Base-by-base conservation (phyloP, 2,113 vertebrate genomes). In the Peromyscus californicus region DNA sequence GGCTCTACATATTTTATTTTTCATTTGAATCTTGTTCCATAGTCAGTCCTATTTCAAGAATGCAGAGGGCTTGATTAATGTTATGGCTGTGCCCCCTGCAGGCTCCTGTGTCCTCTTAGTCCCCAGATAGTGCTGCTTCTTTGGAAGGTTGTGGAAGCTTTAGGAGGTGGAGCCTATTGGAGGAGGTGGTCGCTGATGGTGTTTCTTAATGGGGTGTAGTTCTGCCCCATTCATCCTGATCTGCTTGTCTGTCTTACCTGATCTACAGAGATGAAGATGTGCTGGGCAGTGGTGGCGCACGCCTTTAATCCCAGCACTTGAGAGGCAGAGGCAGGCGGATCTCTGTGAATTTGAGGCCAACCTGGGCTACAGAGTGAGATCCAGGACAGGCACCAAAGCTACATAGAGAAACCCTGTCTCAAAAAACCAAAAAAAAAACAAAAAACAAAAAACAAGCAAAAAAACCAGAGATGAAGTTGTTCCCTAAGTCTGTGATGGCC, bases 1-100 rank as follows among this genome's bases (percentile, higher is more conserved):
- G 29, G 4, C 59, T 94, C 39, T 95, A 39, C 4, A 24, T 90
- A 57, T 88, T 85, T 92, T 90, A 57, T 90, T 85, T 92, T 91
- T 95, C 69, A 8, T 84, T 2, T 5, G 91, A 33, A n/a, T 91
- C 57, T 85, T 31, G 80, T 19, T 86, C 65, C 16, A 9, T 75
- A 82, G 65, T 67, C 29, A 91, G 1, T 39, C 21, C 39, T 79
- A 15, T 88, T 92, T 94, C 82, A 76, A 11, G 65, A 6, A 1
- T 90, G 1, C 24, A 11, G 54, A 74, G 26, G 61, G 1, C 51
- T 80, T 17, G 9, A 31, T 79, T 57, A 42, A 22, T 59, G 51
- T 57, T 42, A 3, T 11, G 33, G 15, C 15, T 31, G 10, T 89
- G 24, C 13, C 33, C 33, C 36, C 15, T 7, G 19, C 36, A 89